A percentile compares a stretch with the other conserved stretches of the same genome.
phyloP scores from a whole-genome alignment of 1,140 invertebrate species.

The Ceratina japonica region DNA sequence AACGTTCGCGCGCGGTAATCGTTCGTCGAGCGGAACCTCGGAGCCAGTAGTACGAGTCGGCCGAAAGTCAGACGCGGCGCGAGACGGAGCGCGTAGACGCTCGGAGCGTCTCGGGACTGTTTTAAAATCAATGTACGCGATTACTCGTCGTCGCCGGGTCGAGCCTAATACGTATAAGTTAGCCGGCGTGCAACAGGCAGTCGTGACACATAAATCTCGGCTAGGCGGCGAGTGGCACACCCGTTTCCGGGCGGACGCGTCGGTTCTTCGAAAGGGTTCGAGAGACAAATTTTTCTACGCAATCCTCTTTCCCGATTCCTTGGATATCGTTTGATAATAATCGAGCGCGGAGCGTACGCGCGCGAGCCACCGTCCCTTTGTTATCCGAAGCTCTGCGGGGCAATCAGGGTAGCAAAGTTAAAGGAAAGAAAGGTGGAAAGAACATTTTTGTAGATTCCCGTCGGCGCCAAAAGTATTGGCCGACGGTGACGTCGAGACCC shows the following conservation, averaged over 20 bases:
- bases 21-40: too few relatives aligned
- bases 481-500: conserved; percentile 34
- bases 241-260: conserved; percentile 57
- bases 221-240: conserved; percentile 66
- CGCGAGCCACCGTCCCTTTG: background rate
- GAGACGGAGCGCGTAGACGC: background rate
- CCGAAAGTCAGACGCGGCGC: background rate
- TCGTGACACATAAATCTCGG: conserved; percentile 73
- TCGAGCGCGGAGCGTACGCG: conserved; percentile 8
- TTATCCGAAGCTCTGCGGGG: background rate
- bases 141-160: conserved; percentile 33
- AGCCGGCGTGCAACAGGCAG: conserved; percentile 75
- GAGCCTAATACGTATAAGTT: conserved; percentile 60
- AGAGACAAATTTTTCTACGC: background rate
- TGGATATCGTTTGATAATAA: conserved; percentile 10
- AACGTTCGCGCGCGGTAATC: too few relatives aligned
- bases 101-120: background rate
- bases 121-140: conserved; percentile 29
- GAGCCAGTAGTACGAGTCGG: background rate
- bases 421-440: conserved; percentile 4
- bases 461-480: conserved; percentile 54
- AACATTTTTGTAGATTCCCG: conserved; percentile 47
- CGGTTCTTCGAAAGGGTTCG: conserved; percentile 47
- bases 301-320: background rate
- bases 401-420: background rate